Conservation (phyloP, 2,113 vertebrate species). For the Stigmatopora argus region DNA sequence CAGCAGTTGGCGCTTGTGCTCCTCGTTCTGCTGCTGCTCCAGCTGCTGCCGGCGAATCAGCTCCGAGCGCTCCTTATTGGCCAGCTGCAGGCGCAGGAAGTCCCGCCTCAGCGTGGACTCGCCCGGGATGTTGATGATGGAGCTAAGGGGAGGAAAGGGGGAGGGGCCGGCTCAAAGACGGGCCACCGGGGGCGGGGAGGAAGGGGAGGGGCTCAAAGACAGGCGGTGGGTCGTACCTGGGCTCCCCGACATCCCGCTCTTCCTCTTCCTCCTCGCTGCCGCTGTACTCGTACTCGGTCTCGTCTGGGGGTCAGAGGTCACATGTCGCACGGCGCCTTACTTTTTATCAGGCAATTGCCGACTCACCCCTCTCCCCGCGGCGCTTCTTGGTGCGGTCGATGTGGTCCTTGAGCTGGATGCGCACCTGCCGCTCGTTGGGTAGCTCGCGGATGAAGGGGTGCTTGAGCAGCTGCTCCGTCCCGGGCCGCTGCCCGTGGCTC, state of each 20-base stretch:
- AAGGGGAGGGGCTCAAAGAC: neutral
- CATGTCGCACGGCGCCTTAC: neutral
- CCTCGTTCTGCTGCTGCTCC: conserved; percentile 98
- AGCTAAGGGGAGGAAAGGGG: conserved; percentile 64
- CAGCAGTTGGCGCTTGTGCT: conserved; percentile 93
- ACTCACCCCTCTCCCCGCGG: conserved; percentile 77
- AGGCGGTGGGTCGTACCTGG: conserved; percentile 72
- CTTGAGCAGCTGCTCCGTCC: conserved; percentile 95
- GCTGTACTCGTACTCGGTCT: conserved; percentile 97
- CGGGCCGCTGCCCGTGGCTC: conserved; percentile 92
- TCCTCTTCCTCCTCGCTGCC: conserved; percentile 98
- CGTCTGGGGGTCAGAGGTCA: conserved; percentile 70
- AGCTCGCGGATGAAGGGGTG: conserved; percentile 96
- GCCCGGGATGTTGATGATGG: conserved; percentile 92
- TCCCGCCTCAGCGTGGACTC: conserved; percentile 92
- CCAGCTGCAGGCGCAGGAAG: conserved; percentile 93
- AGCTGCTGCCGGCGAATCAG: conserved; percentile 92
- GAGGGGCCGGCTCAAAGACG: neutral
- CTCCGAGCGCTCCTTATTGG: conserved; percentile 95
- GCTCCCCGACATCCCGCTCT: conserved; percentile 91
- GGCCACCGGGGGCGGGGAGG: neutral
- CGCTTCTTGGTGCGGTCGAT: conserved; percentile 98
- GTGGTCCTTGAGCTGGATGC: conserved; percentile 98
- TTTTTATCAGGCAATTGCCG: neutral
- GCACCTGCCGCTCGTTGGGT: conserved; percentile 93